Conservation (phyloP, 1,140 invertebrate genomes). For the Babylonia areolata region DNA sequence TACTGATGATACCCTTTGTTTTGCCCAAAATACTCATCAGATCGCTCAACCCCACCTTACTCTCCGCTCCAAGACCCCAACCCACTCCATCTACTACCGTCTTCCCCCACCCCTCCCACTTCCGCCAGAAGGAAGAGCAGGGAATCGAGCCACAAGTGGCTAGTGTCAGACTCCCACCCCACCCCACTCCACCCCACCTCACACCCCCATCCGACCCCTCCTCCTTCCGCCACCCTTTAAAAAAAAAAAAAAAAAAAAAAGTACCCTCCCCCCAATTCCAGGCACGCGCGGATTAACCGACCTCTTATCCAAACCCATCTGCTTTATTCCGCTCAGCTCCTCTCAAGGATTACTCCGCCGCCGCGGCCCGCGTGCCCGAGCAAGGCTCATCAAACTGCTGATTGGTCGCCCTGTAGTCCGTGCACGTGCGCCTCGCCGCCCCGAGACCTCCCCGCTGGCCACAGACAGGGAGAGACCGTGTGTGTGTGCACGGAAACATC, state of each 20-base stretch:
- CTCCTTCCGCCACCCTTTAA: too few species aligned
- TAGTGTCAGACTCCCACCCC: constrained; percentile 3
- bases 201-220: too few species aligned
- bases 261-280: background rate
- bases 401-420: constrained; percentile 1
- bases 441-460: background rate
- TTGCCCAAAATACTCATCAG: too few species aligned
- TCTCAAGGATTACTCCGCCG: constrained; percentile 11
- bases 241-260: too few species aligned
- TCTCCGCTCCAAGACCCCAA: background rate
- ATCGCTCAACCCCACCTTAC: background rate
- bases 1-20: too few species aligned
- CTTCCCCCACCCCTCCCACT: background rate
- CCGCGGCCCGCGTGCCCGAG: constrained; percentile 15
- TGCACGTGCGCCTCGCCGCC: background rate
- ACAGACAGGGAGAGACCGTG: constrained; percentile 20
- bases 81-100: background rate
- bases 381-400: constrained; percentile 19
- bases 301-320: constrained; percentile 20
- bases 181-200: background rate
- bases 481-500: constrained; percentile 14
- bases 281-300: constrained; percentile 19
- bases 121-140: too few species aligned
- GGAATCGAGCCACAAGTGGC: constrained; percentile 22
- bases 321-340: constrained; percentile 30